Evolutionary conservation across 2,113 vertebrate species (phyloP).

Genomic region (Bombycilla garrulus): DNA sequence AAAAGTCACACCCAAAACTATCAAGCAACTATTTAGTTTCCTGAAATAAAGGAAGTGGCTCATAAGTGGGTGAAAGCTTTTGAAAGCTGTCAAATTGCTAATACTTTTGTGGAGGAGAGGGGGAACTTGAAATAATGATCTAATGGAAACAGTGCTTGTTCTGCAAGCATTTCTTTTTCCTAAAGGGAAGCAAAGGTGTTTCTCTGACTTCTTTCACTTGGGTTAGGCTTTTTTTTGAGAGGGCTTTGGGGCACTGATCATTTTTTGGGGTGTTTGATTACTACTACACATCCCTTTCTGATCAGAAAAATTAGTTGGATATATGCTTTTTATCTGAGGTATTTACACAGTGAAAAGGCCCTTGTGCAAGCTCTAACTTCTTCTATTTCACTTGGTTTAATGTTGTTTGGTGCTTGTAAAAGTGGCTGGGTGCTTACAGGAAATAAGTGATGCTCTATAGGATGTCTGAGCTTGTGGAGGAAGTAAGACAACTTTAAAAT

Average conservation of each 20-base stretch:
- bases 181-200: background rate
- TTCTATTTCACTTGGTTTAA: background rate
- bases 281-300: background rate
- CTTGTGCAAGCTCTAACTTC: background rate
- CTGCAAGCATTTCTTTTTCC: background rate
- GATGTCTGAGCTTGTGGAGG: background rate
- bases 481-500: background rate
- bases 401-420: background rate
- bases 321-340: background rate
- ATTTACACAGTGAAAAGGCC: background rate
- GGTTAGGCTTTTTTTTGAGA: background rate
- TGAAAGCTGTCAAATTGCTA: constrained; percentile 19
- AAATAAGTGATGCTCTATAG: background rate
- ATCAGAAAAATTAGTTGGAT: background rate
- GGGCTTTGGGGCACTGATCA: accelerated
- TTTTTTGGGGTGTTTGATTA: background rate
- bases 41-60: constrained; percentile 27
- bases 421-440: background rate
- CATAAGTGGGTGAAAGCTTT: background rate
- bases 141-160: background rate
- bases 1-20: background rate
- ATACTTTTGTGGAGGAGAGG: background rate
- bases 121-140: background rate
- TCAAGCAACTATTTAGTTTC: background rate
- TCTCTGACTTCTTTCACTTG: background rate